A percentile compares a stretch with the other conserved stretches of the same genome.
These are phyloP conservation scores for Drosophila sordidapex DNA, from an alignment of 2,888 invertebrate species.

Conservation along the genomic window DNA sequence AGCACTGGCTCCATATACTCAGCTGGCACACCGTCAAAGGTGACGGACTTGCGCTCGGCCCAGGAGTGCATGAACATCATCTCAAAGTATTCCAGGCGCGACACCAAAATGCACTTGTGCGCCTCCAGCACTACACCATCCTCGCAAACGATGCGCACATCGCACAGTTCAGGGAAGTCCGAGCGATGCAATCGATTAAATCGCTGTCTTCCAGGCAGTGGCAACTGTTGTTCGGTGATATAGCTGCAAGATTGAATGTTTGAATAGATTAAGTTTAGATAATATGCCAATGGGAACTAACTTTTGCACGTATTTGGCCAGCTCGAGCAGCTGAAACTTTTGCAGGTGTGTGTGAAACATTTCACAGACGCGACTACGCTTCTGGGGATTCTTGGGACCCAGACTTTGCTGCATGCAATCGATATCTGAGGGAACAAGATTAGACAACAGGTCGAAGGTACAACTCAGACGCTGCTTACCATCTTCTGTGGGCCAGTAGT, in stretches of 20 bases:
- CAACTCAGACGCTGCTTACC: slow-evolving; percentile 60
- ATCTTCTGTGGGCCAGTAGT: slow-evolving; percentile 79
- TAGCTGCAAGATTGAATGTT: slow-evolving; percentile 42
- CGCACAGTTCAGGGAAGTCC: slow-evolving; percentile 86
- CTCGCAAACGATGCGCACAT: slow-evolving; percentile 87
- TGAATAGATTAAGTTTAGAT: not conserved
- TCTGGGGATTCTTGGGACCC: slow-evolving; percentile 65
- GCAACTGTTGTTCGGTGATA: slow-evolving; percentile 56
- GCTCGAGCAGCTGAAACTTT: slow-evolving; percentile 80
- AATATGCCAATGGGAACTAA: slow-evolving; percentile 46
- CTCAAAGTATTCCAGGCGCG: slow-evolving; percentile 93
- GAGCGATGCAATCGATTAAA: slow-evolving; percentile 85
- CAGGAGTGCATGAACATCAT: slow-evolving; percentile 93
- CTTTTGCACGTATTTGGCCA: slow-evolving; percentile 78
- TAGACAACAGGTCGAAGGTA: too few species aligned
- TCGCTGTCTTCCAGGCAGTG: slow-evolving; percentile 57
- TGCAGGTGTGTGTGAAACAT: slow-evolving; percentile 75
- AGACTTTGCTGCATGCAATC: slow-evolving; percentile 81
- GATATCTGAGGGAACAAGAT: slow-evolving; percentile 69
- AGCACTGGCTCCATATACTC: slow-evolving; percentile 88
- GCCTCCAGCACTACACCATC: slow-evolving; percentile 87
- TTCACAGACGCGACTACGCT: slow-evolving; percentile 63
- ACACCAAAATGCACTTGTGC: slow-evolving; percentile 92
- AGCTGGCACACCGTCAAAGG: slow-evolving; percentile 79
- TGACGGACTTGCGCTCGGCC: slow-evolving; percentile 84